A percentile compares a stretch with the other conserved stretches of the same genome.
These are phyloP conservation scores for Hippocampus comes DNA, from an alignment of 2,113 vertebrate species.

Conservation along the genomic window DNA sequence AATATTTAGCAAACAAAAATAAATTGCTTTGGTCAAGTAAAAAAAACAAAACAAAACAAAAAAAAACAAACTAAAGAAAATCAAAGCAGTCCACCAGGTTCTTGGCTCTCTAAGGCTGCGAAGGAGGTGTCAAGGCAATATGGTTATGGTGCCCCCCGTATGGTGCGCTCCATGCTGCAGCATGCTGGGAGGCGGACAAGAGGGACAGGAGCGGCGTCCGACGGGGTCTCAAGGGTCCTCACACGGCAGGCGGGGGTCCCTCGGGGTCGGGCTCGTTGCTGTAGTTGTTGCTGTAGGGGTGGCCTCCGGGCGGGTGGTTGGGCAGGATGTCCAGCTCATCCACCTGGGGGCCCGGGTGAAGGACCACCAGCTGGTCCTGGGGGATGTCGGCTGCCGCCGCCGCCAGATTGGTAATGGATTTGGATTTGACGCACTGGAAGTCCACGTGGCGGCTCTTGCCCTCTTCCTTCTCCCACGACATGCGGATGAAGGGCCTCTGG, in stretches of 20 bases:
- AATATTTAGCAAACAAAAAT: slow-evolving; percentile 64
- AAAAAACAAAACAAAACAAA: slow-evolving; percentile 43
- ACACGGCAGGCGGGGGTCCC: slow-evolving; percentile 80
- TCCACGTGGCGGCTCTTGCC: slow-evolving; percentile 97
- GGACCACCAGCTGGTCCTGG: slow-evolving; percentile 93
- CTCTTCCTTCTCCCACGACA: slow-evolving; percentile 99
- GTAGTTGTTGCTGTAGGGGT: slow-evolving; percentile 77
- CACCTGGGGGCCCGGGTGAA: slow-evolving; percentile 94
- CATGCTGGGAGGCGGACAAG: slow-evolving; percentile 70
- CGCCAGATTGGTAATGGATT: slow-evolving; percentile 94
- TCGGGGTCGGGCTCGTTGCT: slow-evolving; percentile 87
- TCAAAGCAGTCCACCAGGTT: slow-evolving; percentile 61
- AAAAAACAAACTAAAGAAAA: slow-evolving; percentile 57
- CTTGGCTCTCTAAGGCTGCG: slow-evolving; percentile 79
- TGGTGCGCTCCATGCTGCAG: slow-evolving; percentile 71
- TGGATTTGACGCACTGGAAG: slow-evolving; percentile 98
- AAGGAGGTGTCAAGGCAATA: slow-evolving; percentile 80
- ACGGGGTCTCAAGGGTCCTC: slow-evolving; percentile 41
- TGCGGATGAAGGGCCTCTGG: slow-evolving; percentile 95
- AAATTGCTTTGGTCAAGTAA: slow-evolving; percentile 78
- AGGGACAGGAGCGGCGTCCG: slow-evolving; percentile 48
- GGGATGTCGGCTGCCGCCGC: slow-evolving; percentile 95
- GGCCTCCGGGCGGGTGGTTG: slow-evolving; percentile 77
- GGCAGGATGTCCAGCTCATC: slow-evolving; percentile 96
- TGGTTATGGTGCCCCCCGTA: slow-evolving; percentile 73